Evolutionary conservation across 2,797 vertebrate genomes (phyloP), one percentile per base, ranked within the genome.

Genomic region (Danio tinwini): DNA sequence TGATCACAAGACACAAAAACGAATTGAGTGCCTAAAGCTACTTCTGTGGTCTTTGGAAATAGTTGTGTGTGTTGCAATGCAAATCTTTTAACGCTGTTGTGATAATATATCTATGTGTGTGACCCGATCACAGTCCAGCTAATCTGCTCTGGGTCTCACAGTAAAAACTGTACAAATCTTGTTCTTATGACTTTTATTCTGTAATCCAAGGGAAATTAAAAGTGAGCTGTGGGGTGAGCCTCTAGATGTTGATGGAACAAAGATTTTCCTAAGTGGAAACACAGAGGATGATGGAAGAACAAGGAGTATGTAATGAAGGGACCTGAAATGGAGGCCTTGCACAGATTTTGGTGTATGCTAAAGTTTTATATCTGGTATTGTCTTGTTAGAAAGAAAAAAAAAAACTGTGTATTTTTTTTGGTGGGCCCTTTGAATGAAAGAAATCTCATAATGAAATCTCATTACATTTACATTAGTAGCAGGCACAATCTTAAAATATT

Each of bases 171-270:
- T 6, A 13, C 29, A 44, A 42, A 44, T 55, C 69, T 44, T 56
- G 29, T 37, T 7, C 17, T 59, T 14, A 14, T 59, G 12, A 7
- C 69, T 42, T 40, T 21, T 55, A 42, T 67, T 39, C 10, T 16
- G 14, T 73, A 73, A 73, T 37, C 40, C 70, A 47, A 10, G 12
- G 55, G 70, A 73, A 73, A 73, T 73, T 10, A 59, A 47, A 58
- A 14, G 42, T 45, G 53, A 45, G 12, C 40, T 58, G 21, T 1
- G 7, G n/a, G 21, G 11, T 53, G 6, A n/a, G 29, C 29, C 29
- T 29, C 29, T 29, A 29, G 29, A 40, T 16, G 7, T 56, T 58
- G 8, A 45, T 72, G 1, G 19, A 72, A 44, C 17, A 29, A 72
- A 7, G 52, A 5, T 21, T 56, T 17, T 42, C 29, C 49, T 11